These are phyloP conservation scores for Enteromius afrohamiltoni DNA, from an alignment of 2,797 vertebrate species.

Conservation along the genomic window DNA sequence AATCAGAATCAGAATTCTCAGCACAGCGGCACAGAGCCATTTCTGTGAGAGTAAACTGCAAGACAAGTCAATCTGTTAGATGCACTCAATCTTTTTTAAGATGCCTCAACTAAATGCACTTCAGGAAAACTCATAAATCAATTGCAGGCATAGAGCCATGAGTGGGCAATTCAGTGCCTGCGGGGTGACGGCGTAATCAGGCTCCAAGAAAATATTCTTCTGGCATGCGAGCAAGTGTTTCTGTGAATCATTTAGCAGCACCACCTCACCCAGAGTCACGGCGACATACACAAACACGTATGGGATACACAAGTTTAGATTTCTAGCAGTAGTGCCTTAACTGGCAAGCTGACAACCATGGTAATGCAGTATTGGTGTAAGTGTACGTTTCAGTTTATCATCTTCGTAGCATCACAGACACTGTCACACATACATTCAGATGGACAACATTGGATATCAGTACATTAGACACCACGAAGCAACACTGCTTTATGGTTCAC, in stretches of 20 bases:
- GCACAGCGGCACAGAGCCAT: slow-evolving; percentile 44
- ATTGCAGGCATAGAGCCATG: slow-evolving; percentile 48
- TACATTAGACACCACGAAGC: not conserved
- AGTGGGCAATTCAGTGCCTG: slow-evolving; percentile 54
- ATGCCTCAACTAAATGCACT: slow-evolving; percentile 55
- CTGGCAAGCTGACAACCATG: not conserved
- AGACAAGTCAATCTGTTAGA: slow-evolving; percentile 53
- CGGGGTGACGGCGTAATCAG: slow-evolving; percentile 46
- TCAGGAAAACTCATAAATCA: slow-evolving; percentile 58
- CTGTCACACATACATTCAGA: not conserved
- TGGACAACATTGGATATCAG: not conserved
- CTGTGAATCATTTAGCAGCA: slow-evolving; percentile 42
- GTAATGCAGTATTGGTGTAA: not conserved
- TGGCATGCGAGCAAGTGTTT: slow-evolving; percentile 51
- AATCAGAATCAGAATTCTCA: slow-evolving; percentile 47
- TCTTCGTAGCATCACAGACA: not conserved
- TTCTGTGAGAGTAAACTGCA: slow-evolving; percentile 50
- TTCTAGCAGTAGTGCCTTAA: not conserved
- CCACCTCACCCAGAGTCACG: slow-evolving; percentile 43
- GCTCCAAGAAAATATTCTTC: slow-evolving; percentile 54
- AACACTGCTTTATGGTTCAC: slow-evolving; percentile 19
- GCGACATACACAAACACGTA: not conserved
- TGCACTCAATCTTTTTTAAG: slow-evolving; percentile 54
- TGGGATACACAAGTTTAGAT: not conserved
- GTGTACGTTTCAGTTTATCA: not conserved